phyloP scores from a whole-genome alignment of 2,113 vertebrate genomes.

The Thalassoma bifasciatum region DNA sequence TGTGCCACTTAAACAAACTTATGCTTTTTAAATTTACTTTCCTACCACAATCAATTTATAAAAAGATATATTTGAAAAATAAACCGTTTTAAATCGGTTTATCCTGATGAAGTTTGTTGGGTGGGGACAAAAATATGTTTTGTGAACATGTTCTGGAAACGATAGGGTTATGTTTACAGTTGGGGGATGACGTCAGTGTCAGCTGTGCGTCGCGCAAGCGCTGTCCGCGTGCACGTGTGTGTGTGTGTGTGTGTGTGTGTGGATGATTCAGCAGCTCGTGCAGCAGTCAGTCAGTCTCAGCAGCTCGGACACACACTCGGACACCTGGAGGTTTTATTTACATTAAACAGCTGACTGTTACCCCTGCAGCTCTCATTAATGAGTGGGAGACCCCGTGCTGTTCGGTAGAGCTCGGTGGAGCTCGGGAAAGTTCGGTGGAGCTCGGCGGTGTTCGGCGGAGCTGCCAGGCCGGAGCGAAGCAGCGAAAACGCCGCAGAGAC shows the following conservation, averaged over 20 bases:
- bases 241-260: conserved; percentile 18
- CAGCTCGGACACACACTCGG: conserved; percentile 1
- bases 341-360: rapidly evolving
- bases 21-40: too few species aligned
- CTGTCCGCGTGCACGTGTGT: conserved; percentile 18
- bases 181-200: conserved; percentile 65
- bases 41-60: too few species aligned
- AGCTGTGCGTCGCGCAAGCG: conserved; percentile 55
- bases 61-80: too few species aligned
- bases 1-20: too few species aligned
- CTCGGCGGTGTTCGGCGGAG: background rate
- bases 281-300: conserved; percentile 2
- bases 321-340: too few species aligned
- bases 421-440: background rate
- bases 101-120: background rate
- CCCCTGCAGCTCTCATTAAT: background rate
- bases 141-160: background rate
- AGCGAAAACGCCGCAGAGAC: background rate
- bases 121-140: background rate
- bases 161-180: conserved; percentile 63
- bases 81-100: too few species aligned
- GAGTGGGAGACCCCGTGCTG: background rate
- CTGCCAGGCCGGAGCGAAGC: conserved; percentile 21
- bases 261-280: conserved; percentile 71
- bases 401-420: background rate